Evolutionary conservation across 1,140 invertebrate genomes (phyloP).

Genomic region (Anagrus nilaparvatae): DNA sequence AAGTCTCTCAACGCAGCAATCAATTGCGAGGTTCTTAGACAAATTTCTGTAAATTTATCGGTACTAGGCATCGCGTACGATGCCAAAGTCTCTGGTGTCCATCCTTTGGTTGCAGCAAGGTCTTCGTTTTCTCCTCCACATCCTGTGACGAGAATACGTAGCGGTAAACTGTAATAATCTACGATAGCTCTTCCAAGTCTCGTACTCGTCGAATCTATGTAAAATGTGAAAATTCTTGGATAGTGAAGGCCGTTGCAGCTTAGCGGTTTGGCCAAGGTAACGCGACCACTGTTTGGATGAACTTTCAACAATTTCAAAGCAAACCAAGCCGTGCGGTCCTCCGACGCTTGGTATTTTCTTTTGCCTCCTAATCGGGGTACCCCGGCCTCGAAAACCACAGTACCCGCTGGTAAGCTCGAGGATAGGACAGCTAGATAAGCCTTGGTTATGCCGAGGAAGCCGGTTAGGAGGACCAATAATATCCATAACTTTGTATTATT

Average conservation of each 20-base stretch:
- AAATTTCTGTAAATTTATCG: conserved; percentile 61
- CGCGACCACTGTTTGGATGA: conserved; percentile 59
- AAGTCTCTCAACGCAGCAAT: conserved; percentile 68
- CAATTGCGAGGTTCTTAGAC: conserved; percentile 64
- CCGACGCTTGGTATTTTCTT: conserved; percentile 63
- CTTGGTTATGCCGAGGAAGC: conserved; percentile 21
- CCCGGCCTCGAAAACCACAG: conserved; percentile 67
- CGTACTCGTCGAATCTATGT: conserved; percentile 75
- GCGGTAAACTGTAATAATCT: conserved; percentile 73
- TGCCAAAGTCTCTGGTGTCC: conserved; percentile 73
- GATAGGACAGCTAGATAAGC: conserved; percentile 61
- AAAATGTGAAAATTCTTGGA: conserved; percentile 70
- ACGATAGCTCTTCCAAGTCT: conserved; percentile 56
- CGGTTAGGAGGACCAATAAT: conserved; percentile 20
- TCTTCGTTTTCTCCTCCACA: conserved; percentile 56
- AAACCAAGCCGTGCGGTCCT: conserved; percentile 68
- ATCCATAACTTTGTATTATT: too few relatives aligned
- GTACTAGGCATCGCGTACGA: conserved; percentile 72
- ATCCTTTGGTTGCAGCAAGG: conserved; percentile 63
- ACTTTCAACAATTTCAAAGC: conserved; percentile 67
- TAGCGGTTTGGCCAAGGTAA: conserved; percentile 61
- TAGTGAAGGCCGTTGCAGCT: conserved; percentile 72
- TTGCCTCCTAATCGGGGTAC: conserved; percentile 66
- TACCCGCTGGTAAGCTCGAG: conserved; percentile 54
- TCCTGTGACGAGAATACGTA: conserved; percentile 68